These are phyloP conservation scores for Drosophila mimica DNA, from an alignment of 2,888 invertebrate genomes.

Conservation along the genomic window DNA sequence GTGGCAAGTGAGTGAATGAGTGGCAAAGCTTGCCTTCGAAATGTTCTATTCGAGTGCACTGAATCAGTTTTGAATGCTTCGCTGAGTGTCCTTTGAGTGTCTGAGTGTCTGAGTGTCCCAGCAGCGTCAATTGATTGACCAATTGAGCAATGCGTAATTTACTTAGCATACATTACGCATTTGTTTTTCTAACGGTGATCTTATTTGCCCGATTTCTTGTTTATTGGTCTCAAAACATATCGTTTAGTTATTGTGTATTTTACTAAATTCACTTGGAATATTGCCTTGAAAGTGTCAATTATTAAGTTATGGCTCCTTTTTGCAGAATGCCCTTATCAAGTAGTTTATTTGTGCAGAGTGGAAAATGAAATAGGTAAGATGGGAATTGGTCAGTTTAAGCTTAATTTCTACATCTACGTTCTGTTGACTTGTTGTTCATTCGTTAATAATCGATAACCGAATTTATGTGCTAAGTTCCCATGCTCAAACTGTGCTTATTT, in stretches of 20 bases:
- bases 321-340: background rate
- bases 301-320: background rate
- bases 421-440: background rate
- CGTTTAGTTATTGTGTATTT: background rate
- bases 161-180: slow-evolving; percentile 36
- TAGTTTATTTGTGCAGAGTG: background rate
- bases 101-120: slow-evolving; percentile 19
- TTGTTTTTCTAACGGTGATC: slow-evolving; percentile 10
- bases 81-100: slow-evolving; percentile 12
- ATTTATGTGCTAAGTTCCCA: slow-evolving; percentile 7
- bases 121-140: slow-evolving; percentile 43
- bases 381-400: no score
- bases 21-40: slow-evolving; percentile 22
- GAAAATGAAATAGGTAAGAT: background rate
- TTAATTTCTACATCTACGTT: background rate
- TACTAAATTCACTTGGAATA: background rate
- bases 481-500: slow-evolving; percentile 18
- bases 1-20: background rate
- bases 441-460: slow-evolving; percentile 14
- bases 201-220: slow-evolving; percentile 6
- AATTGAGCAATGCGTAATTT: slow-evolving; percentile 49
- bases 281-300: background rate
- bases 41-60: slow-evolving; percentile 32
- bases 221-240: background rate
- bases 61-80: slow-evolving; percentile 39